Evolutionary conservation across 2,113 vertebrate genomes (phyloP).

Genomic region (Ovis canadensis): DNA sequence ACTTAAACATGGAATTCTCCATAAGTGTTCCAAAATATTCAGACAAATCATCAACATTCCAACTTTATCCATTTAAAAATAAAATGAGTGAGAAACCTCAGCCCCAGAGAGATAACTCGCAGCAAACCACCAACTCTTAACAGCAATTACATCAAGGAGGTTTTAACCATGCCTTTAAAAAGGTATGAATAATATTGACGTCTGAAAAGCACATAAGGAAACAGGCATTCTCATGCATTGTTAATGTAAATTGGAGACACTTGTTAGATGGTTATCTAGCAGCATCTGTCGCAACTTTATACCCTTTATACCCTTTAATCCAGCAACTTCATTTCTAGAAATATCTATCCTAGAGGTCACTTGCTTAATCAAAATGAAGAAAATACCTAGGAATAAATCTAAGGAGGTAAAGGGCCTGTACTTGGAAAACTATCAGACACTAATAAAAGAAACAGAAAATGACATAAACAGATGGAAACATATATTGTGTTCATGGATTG

Average conservation of each 20-base stretch:
- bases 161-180: constrained; percentile 25
- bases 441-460: neutral
- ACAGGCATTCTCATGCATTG: neutral
- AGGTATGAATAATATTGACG: neutral
- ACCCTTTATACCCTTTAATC: neutral
- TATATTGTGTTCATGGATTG: neutral
- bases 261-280: neutral
- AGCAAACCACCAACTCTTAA: constrained; percentile 21
- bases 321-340: neutral
- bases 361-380: neutral
- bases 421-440: neutral
- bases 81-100: neutral
- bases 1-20: neutral
- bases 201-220: neutral
- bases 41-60: neutral
- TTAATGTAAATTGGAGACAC: neutral
- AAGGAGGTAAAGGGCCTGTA: neutral
- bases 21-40: neutral
- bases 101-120: neutral
- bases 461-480: neutral
- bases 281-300: neutral
- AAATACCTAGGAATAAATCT: neutral
- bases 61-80: neutral
- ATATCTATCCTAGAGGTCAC: neutral
- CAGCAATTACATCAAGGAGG: neutral